Conservation (phyloP, 37 sponge, comb jelly and placozoan species). For the Dysidea cf. avara region DNA sequence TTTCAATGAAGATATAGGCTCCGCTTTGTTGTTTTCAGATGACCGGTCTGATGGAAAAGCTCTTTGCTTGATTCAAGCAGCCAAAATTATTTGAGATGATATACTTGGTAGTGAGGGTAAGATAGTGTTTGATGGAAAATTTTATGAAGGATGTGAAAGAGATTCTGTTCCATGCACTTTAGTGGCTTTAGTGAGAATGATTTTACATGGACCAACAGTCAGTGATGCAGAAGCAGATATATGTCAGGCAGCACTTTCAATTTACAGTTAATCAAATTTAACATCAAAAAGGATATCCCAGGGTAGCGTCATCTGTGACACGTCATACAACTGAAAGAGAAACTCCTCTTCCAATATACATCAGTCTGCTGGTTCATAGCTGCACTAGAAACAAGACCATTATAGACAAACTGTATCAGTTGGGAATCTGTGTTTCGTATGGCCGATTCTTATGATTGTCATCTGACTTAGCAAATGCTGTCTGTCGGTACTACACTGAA, state of each 20-base stretch:
- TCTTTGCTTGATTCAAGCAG: constrained; percentile 26
- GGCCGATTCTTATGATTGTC: constrained; percentile 17
- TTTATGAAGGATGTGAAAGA: constrained; percentile 21
- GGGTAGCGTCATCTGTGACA: background rate
- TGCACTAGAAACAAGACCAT: constrained; percentile 22
- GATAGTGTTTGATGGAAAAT: too few species aligned
- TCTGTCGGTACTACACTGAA: background rate
- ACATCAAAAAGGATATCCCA: constrained; percentile 4
- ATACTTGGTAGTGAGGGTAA: too few species aligned
- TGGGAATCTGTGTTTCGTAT: constrained; percentile 28
- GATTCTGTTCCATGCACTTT: constrained; percentile 27
- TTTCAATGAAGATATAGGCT: constrained; percentile 30
- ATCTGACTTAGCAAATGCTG: background rate
- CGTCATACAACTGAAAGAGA: constrained; percentile 1
- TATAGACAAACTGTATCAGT: constrained; percentile 7
- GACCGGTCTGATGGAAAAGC: constrained; percentile 19
- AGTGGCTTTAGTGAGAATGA: constrained; percentile 32
- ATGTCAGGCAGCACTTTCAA: constrained; percentile 8
- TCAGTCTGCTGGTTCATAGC: constrained; percentile 14
- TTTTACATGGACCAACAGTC: background rate
- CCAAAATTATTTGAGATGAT: background rate
- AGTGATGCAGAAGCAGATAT: background rate
- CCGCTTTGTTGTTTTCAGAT: constrained; percentile 22
- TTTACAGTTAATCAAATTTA: constrained; percentile 18
- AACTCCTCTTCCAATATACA: constrained; percentile 24